Base-by-base conservation (phyloP, 1,140 invertebrate genomes). In the Lasioglossum albipes region DNA sequence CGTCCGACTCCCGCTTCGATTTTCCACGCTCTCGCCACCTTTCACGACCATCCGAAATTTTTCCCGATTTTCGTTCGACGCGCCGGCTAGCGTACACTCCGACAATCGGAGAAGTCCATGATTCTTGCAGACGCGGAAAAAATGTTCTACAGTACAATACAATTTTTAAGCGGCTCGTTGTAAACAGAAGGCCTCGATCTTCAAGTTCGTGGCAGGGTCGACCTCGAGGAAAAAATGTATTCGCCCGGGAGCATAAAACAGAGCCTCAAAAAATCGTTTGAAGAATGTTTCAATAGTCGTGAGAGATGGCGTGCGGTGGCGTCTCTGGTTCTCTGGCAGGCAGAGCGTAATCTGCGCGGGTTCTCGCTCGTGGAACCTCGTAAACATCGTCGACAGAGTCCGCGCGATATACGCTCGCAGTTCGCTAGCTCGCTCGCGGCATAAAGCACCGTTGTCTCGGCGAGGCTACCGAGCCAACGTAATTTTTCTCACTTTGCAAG, bases 401-500 rank as follows among this genome's bases (percentile, higher is more conserved):
- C 18, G 67, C 49, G 65, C 52, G 73, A 79, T 81, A 79, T 72
- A 73, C 71, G 41, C 73, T 45, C 57, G 68, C 45, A 52, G 41
- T 31, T 20, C 82, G 67, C 81, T 45, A 73, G 57, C 64, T 20
- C 31, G 42, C 27, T 20, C 41, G 27, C 83, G 61, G 84, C 84
- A 88, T 89, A 90, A 89, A 90, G 79, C 90, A 88, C 76, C 84
- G 88, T 87, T 89, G 88, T 89, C 87, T 86, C 87, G 84, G 57
- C 76, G 79, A 87, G 87, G 87, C 79, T 77, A 86, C 74, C 82
- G 86, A 89, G 88, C 85, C 85, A 86, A 84, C 87, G 89, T 91
- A 89, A 92, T 92, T 93, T 93, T 92, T 93, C 91, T 92, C 91
- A 91, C 91, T 92, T 92, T 91, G 87, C 87, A 91, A 92, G 78